Percentiles rank a stretch among this genome's conserved stretches.
Evolutionary conservation across 2,113 vertebrate genomes (phyloP).

Genomic region (Agelaius phoeniceus): DNA sequence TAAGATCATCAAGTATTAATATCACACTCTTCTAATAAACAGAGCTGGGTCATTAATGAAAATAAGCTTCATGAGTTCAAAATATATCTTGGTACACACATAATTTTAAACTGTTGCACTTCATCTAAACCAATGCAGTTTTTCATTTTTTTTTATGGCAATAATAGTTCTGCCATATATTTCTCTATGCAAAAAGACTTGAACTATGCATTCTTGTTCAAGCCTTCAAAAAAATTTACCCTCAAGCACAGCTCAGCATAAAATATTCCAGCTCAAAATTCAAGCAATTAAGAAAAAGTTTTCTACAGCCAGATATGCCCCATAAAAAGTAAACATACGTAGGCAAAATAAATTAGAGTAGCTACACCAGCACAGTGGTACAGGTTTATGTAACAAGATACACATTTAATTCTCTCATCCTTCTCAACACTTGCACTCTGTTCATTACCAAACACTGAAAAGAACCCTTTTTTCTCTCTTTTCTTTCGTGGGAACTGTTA

Average conservation of each 20-base stretch:
- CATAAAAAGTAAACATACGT: not conserved
- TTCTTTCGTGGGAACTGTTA: not conserved
- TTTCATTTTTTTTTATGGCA: constrained; percentile 1
- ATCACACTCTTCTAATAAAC: not conserved
- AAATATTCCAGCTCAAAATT: constrained; percentile 18
- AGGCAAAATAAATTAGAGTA: not conserved
- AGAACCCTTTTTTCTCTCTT: not conserved
- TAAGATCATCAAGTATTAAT: not conserved
- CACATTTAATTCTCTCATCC: not conserved
- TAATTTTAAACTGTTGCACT: not conserved
- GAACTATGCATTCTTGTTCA: not conserved
- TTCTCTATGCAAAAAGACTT: not conserved
- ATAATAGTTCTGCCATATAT: not conserved
- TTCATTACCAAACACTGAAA: not conserved
- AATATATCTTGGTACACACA: not conserved
- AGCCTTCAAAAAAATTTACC: not conserved
- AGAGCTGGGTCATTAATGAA: not conserved
- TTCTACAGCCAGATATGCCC: not conserved
- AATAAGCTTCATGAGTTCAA: not conserved
- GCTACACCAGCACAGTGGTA: not conserved
- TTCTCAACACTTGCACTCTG: not conserved
- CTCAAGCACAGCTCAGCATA: not conserved
- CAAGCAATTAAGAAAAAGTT: not conserved
- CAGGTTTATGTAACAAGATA: not conserved
- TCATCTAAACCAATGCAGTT: not conserved